A percentile compares a stretch with the other conserved stretches of the same genome.
These are phyloP conservation scores for Catharus minimus DNA, from an alignment of 2,113 vertebrate genomes.

Conservation along the genomic window DNA sequence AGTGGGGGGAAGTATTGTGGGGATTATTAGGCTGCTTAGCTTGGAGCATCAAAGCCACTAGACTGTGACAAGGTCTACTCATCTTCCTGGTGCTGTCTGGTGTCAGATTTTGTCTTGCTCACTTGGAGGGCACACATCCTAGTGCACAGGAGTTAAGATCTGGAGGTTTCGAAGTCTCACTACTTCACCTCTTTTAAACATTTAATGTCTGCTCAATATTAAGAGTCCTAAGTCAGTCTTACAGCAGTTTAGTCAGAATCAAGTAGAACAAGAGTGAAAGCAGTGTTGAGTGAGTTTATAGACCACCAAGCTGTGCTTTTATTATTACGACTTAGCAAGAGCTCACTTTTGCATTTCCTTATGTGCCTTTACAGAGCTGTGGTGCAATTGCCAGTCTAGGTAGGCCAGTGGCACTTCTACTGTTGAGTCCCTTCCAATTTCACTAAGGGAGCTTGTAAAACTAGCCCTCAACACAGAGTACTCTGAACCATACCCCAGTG, in stretches of 20 bases:
- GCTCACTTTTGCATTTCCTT: background rate
- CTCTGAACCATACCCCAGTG: constrained; percentile 5
- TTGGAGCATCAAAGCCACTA: background rate
- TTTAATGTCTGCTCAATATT: background rate
- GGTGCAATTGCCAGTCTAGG: background rate
- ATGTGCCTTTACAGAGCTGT: background rate
- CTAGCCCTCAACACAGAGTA: background rate
- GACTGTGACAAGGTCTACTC: background rate
- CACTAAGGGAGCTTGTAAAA: constrained; percentile 31
- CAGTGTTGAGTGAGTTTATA: background rate
- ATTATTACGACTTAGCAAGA: background rate
- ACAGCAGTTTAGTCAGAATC: background rate
- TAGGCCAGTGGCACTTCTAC: background rate
- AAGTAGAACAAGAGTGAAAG: background rate
- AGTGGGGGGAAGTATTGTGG: background rate
- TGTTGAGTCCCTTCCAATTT: background rate
- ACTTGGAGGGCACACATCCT: background rate
- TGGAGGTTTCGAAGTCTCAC: background rate
- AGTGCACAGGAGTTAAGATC: background rate
- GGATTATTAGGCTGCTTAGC: background rate
- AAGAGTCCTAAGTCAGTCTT: background rate
- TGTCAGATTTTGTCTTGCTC: background rate
- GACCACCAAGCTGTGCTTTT: background rate
- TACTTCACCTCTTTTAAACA: background rate
- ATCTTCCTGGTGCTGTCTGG: background rate